Evolutionary conservation across 2,888 invertebrate species (phyloP).

Genomic region (Cheilosia pagana): DNA sequence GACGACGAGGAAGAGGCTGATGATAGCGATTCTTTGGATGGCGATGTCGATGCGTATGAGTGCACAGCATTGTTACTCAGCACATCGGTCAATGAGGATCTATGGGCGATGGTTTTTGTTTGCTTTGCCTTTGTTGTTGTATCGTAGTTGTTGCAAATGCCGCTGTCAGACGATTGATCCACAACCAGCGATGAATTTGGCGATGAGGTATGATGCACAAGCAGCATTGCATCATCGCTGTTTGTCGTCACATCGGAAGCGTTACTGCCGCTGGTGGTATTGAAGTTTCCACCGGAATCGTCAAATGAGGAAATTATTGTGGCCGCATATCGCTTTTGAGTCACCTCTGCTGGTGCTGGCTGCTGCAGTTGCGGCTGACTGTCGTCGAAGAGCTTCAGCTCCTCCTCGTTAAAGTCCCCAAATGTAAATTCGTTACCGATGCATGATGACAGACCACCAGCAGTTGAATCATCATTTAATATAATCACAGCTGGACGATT

Average conservation of each 20-base stretch:
- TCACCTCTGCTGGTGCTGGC: constrained; percentile 19
- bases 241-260: constrained; percentile 76
- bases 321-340: constrained; percentile 67
- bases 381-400: constrained; percentile 80
- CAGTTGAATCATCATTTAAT: constrained; percentile 85
- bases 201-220: constrained; percentile 79
- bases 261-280: constrained; percentile 66
- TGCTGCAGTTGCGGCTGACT: constrained; percentile 38
- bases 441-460: constrained; percentile 81
- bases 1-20: constrained; percentile 54
- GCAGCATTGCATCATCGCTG: constrained; percentile 78
- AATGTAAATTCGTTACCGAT: constrained; percentile 90
- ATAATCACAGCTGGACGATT: constrained; percentile 89
- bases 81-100: constrained; percentile 53
- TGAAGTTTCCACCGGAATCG: constrained; percentile 79
- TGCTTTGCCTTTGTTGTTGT: constrained; percentile 35
- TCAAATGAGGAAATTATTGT: constrained; percentile 76
- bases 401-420: constrained; percentile 83
- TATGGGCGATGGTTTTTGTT: constrained; percentile 33
- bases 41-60: constrained; percentile 56
- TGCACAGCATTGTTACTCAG: constrained; percentile 26
- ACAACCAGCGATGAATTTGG: constrained; percentile 79
- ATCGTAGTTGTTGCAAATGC: constrained; percentile 76
- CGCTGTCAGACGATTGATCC: constrained; percentile 81
- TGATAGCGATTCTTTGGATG: constrained; percentile 68